Evolutionary conservation across 2,888 invertebrate genomes (phyloP).

Genomic region (Caenorhabditis parvicauda): DNA sequence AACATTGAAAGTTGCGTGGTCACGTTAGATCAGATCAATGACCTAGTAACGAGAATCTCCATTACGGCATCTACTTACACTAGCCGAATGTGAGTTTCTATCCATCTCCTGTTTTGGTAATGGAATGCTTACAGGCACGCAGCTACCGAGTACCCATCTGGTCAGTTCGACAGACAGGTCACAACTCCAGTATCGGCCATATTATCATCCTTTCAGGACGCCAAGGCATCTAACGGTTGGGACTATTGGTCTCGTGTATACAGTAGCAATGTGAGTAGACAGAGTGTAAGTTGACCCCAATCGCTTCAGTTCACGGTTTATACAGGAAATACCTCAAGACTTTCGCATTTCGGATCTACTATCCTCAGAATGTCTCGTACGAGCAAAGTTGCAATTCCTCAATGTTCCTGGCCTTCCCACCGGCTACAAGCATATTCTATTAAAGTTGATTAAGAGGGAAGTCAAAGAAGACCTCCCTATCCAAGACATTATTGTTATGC

Average conservation of each 20-base stretch:
- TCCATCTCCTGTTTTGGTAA: no score
- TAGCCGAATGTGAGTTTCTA: no score
- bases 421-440: constrained; percentile 23
- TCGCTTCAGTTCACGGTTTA: not conserved
- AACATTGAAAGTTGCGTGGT: no score
- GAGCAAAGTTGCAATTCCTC: constrained; percentile 25
- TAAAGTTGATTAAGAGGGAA: constrained; percentile 18
- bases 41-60: no score
- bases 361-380: constrained; percentile 17
- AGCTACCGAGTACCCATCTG: no score
- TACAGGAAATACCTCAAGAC: constrained; percentile 8
- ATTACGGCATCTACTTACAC: no score
- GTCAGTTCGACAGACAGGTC: no score
- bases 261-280: not conserved
- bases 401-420: constrained; percentile 25
- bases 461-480: constrained; percentile 17
- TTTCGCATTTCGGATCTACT: constrained; percentile 24
- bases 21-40: no score
- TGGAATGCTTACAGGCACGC: no score
- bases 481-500: constrained; percentile 16
- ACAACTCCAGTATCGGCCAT: no score
- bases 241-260: constrained; percentile 31
- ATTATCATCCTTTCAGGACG: no score
- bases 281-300: not conserved
- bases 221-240: no score